Evolutionary conservation across 2,113 vertebrate genomes (phyloP).

Genomic region (Chlorodrepanis virens): DNA sequence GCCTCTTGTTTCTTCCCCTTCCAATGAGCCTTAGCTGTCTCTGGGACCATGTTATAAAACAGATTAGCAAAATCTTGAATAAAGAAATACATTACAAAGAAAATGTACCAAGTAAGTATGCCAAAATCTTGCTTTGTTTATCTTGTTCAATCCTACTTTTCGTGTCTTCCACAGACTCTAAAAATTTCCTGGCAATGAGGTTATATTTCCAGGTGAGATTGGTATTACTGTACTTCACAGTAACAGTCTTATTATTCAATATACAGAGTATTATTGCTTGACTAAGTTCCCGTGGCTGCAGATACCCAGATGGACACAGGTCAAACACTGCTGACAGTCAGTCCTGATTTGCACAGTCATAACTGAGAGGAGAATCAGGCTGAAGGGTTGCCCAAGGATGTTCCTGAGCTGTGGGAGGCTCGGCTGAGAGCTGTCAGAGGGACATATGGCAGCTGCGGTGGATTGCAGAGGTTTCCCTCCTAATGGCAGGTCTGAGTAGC

Average conservation of each 20-base stretch:
- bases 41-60: background rate
- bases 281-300: background rate
- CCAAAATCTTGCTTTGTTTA: background rate
- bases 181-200: background rate
- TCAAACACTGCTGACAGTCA: background rate
- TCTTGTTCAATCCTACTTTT: background rate
- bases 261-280: background rate
- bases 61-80: background rate
- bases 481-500: background rate
- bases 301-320: background rate
- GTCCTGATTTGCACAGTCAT: background rate
- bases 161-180: background rate
- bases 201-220: background rate
- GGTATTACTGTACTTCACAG: background rate
- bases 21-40: background rate
- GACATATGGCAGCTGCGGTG: background rate
- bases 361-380: background rate
- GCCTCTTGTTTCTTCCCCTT: background rate
- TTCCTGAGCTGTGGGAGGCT: background rate
- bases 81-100: background rate
- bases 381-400: background rate
- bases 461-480: background rate
- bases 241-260: background rate
- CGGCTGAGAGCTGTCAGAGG: background rate
- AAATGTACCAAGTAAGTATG: background rate